phyloP scores from a whole-genome alignment of 2,113 vertebrate genomes.

The Macquaria australasica region DNA sequence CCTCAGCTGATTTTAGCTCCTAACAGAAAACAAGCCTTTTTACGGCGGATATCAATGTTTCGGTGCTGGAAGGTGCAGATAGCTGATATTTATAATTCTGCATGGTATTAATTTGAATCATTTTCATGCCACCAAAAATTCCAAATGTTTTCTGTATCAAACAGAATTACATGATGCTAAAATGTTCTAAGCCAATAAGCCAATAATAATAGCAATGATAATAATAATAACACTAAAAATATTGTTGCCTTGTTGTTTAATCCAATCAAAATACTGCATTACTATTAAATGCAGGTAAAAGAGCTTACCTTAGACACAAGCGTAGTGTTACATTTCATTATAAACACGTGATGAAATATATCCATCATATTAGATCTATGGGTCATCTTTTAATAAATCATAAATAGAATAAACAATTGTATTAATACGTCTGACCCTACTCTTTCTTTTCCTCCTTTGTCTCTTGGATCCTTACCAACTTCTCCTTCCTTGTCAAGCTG shows the following conservation, averaged over 20 bases:
- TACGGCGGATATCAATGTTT: constrained; percentile 18
- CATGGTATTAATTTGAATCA: constrained; percentile 51
- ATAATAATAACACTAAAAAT: constrained; percentile 52
- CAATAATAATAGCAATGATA: constrained; percentile 36
- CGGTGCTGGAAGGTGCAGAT: constrained; percentile 32
- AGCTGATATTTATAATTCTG: constrained; percentile 53
- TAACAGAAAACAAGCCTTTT: constrained; percentile 34
- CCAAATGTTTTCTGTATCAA: constrained; percentile 36
- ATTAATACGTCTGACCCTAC: constrained; percentile 36
- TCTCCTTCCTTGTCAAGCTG: constrained; percentile 39
- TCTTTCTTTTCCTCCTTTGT: constrained; percentile 22
- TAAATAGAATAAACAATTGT: constrained; percentile 6
- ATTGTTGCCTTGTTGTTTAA: constrained; percentile 50
- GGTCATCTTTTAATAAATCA: constrained; percentile 6
- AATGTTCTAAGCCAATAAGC: constrained; percentile 54
- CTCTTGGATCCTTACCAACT: constrained; percentile 46
- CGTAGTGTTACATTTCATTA: constrained; percentile 15
- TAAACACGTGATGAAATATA: constrained; percentile 15
- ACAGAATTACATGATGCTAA: constrained; percentile 44
- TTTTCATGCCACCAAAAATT: constrained; percentile 50
- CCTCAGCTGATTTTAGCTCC: constrained; percentile 31
- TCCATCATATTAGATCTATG: not conserved
- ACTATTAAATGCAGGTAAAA: constrained; percentile 26
- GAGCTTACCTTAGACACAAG: constrained; percentile 4
- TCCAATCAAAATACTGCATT: constrained; percentile 44